Base-by-base conservation (phyloP, 2,888 invertebrate genomes). In the Ennomos erosarius region DNA sequence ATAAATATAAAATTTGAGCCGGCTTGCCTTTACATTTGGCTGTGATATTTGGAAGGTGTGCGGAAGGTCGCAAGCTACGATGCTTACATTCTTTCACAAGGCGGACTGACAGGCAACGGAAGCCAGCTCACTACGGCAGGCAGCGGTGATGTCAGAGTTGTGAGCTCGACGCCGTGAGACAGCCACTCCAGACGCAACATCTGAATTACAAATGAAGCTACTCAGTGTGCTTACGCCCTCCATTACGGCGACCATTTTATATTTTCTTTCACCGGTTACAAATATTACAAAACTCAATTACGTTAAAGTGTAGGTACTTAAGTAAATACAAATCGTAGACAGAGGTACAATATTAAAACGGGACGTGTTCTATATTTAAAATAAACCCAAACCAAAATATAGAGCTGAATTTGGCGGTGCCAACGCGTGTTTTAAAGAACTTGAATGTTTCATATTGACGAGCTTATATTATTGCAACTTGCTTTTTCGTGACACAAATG, bases 171-270 rank as follows among this genome's bases (percentile, higher is more conserved):
- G 44, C 48, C 11, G 33, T 49, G 42, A 40, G 40, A 42, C n/a
- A n/a, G 42, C 12, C 12, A 42, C 70, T 65, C 68, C 68, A 68
- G 69, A 67, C 57, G 16, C 65, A 71, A 67, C 73, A 79, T 82
- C 75, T 79, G 79, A 81, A 79, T 82, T 68, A 76, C 79, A 82
- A 79, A 82, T 81, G 72, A 75, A 75, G 65, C 60, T 46, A 69
- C 70, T 74, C 53, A 65, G 49, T 62, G 53, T 60, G 54, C n/a
- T 33, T 35, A 54, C 63, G 60, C 62, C 59, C 62, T 62, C 64
- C 62, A 67, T 70, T 67, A 70, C 48, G 58, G 62, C 54, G 8
- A 42, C n/a, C 33, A 67, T 67, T 70, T 60, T 47, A 70, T 65
- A 67, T 62, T 68, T 71, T 69, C 63, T 51, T 57, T 50, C 55